Conservation (phyloP, 92 coral and sea anemone species). For the Scolanthus callimorphus region DNA sequence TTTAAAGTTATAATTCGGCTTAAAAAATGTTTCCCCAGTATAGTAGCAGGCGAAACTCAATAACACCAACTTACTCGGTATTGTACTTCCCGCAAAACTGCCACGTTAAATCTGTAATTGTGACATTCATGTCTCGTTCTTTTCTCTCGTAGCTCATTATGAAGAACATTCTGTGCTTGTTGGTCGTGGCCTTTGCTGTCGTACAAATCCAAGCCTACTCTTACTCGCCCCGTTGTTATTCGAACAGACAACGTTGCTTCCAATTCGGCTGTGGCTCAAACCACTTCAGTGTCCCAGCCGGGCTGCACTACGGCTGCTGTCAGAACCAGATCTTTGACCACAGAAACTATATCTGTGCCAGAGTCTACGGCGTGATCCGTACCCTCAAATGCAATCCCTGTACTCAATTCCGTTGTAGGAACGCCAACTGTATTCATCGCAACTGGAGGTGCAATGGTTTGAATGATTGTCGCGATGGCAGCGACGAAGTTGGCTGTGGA, state of each 20-base stretch:
- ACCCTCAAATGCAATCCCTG: background rate
- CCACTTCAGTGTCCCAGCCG: background rate
- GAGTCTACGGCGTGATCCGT: background rate
- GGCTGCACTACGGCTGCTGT: constrained; percentile 1
- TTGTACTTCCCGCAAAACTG: no score
- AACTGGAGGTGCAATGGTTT: background rate
- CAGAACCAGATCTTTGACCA: background rate
- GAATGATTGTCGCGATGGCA: constrained; percentile 3
- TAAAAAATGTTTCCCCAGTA: no score
- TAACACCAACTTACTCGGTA: no score
- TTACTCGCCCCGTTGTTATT: background rate
- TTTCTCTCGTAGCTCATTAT: no score
- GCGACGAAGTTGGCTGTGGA: constrained; percentile 1
- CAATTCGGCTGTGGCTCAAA: background rate
- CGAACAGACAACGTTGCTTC: background rate
- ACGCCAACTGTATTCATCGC: background rate
- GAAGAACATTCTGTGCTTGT: constrained; percentile 37
- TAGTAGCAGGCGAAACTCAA: no score
- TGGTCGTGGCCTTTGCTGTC: background rate
- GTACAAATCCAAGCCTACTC: background rate
- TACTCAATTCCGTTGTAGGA: background rate
- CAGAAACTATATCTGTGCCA: background rate
- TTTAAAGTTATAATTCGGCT: no score
- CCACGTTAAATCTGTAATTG: no score
- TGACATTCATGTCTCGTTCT: no score